These are phyloP conservation scores for Trichacis sp. DNA, from an alignment of 2,888 invertebrate genomes.

Conservation along the genomic window DNA sequence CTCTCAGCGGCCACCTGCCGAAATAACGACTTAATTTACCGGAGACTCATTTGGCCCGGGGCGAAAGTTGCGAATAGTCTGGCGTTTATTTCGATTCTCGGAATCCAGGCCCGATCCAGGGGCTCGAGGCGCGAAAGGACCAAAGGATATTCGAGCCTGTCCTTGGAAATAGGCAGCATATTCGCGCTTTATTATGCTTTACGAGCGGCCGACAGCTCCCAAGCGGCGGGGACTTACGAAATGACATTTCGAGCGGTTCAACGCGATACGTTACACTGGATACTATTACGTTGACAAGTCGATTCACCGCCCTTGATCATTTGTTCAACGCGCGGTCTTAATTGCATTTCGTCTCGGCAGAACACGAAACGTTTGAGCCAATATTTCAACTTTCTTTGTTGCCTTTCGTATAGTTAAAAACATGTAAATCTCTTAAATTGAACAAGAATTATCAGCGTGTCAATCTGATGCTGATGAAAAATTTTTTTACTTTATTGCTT, in stretches of 20 bases:
- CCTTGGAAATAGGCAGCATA: constrained; percentile 15
- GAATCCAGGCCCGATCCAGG: constrained; percentile 33
- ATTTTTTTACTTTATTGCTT: too few species aligned
- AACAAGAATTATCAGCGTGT: too few species aligned
- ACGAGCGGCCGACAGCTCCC: constrained; percentile 10
- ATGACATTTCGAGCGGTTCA: neutral
- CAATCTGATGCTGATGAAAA: too few species aligned
- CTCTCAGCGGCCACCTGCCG: constrained; percentile 58
- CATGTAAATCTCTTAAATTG: too few species aligned
- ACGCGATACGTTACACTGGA: constrained; percentile 4
- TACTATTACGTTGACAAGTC: constrained; percentile 9
- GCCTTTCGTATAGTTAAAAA: too few species aligned
- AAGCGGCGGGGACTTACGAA: neutral
- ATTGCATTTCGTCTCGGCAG: too few species aligned
- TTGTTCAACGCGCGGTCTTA: neutral
- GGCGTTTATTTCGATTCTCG: constrained; percentile 43
- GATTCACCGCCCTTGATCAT: neutral
- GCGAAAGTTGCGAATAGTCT: constrained; percentile 37
- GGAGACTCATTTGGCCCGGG: constrained; percentile 47
- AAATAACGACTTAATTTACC: constrained; percentile 65
- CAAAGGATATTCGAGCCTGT: constrained; percentile 14
- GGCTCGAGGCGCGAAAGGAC: constrained; percentile 19
- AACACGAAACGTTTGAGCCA: too few species aligned
- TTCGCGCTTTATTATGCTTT: constrained; percentile 20
- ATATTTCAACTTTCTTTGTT: too few species aligned